These are phyloP conservation scores for Zaprionus inermis DNA, from an alignment of 1,140 invertebrate species.

Conservation along the genomic window DNA sequence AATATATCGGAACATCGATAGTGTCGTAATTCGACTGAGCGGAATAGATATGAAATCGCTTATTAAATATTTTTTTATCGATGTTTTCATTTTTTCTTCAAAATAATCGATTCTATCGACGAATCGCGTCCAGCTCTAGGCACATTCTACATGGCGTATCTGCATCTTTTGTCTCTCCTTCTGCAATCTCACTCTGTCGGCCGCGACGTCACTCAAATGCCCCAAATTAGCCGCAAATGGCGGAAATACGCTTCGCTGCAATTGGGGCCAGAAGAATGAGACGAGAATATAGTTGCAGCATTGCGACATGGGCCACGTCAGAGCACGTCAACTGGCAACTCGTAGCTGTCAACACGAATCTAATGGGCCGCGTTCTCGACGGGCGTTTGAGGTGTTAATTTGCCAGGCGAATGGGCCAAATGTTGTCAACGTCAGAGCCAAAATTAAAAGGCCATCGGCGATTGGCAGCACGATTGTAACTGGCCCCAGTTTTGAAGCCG, in stretches of 20 bases:
- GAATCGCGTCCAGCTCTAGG: no score
- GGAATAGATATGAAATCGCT: no score
- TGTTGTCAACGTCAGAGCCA: conserved; percentile 55
- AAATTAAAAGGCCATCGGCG: conserved; percentile 47
- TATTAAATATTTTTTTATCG: no score
- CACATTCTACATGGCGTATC: not conserved
- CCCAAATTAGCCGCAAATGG: conserved; percentile 71
- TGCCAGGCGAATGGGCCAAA: conserved; percentile 57
- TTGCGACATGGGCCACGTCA: conserved; percentile 52
- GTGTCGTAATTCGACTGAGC: no score
- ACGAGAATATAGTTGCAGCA: conserved; percentile 18
- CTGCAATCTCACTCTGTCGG: not conserved
- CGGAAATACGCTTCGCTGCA: conserved; percentile 42
- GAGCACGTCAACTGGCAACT: conserved; percentile 63
- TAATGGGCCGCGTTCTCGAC: conserved; percentile 55
- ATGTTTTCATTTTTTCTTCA: no score
- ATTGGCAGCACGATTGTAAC: conserved; percentile 30
- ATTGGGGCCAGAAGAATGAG: not conserved
- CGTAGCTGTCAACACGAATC: conserved; percentile 67
- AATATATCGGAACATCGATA: no score
- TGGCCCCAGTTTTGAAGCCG: no score
- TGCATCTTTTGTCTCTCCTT: not conserved
- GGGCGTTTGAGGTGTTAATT: conserved; percentile 75
- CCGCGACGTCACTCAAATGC: conserved; percentile 35
- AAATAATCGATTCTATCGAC: no score